phyloP scores from a whole-genome alignment of 2,797 vertebrate species.

The Pogonophryne albipinna region DNA sequence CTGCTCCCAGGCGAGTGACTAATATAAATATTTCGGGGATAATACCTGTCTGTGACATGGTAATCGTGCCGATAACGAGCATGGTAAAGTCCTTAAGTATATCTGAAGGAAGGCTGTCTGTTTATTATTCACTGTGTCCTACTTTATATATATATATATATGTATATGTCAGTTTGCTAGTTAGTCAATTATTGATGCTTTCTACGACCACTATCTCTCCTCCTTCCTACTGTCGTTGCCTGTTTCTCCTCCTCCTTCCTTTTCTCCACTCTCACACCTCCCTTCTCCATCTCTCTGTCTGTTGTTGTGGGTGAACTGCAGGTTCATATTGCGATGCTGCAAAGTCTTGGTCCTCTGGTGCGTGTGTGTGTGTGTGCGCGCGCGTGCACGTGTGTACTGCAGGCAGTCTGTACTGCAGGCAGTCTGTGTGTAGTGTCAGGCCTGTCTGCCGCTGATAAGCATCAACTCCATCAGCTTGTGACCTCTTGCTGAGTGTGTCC shows the following conservation, averaged over 20 bases:
- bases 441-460: constrained; percentile 71
- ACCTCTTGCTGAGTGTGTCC: constrained; percentile 61
- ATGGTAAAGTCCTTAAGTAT: constrained; percentile 53
- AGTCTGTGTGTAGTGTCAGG: constrained; percentile 47
- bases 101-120: constrained; percentile 51
- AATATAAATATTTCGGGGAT: neutral
- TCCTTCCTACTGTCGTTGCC: constrained; percentile 8
- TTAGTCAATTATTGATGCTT: constrained; percentile 75
- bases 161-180: constrained; percentile 22
- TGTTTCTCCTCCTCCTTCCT: neutral
- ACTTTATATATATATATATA: no score
- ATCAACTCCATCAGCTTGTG: constrained; percentile 66
- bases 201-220: constrained; percentile 34
- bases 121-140: constrained; percentile 42
- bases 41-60: constrained; percentile 13
- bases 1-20: neutral
- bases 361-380: neutral
- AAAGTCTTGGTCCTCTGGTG: constrained; percentile 42
- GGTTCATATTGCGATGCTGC: constrained; percentile 14
- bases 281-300: constrained; percentile 26
- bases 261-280: constrained; percentile 3
- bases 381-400: neutral
- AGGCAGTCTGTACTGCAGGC: constrained; percentile 33
- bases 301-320: constrained; percentile 30
- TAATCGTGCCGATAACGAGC: neutral